phyloP scores from a whole-genome alignment of 2,888 invertebrate species.

The Drosophila parthenogenetica region DNA sequence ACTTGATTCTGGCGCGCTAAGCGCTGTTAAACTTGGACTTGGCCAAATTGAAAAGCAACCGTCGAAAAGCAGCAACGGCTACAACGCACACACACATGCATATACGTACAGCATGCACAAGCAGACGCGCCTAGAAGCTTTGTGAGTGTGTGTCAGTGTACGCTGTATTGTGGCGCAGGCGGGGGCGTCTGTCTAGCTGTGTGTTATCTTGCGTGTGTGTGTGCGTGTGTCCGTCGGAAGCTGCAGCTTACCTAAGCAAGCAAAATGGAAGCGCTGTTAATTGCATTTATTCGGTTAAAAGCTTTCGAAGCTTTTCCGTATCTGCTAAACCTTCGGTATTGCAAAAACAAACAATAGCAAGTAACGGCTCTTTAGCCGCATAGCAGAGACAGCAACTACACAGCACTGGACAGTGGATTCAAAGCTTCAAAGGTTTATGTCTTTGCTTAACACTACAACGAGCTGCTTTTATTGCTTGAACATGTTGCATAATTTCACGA shows the following conservation, averaged over 20 bases:
- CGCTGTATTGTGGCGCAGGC: neutral
- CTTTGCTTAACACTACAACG: slow-evolving; percentile 6
- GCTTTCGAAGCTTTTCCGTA: slow-evolving; percentile 33
- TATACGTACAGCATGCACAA: slow-evolving; percentile 28
- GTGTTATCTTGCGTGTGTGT: slow-evolving; percentile 12
- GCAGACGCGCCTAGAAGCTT: slow-evolving; percentile 57
- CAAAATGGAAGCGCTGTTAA: slow-evolving; percentile 34
- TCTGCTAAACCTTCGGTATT: neutral
- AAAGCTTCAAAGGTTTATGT: slow-evolving; percentile 11
- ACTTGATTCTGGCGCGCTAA: slow-evolving; percentile 81
- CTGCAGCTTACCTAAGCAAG: slow-evolving; percentile 46
- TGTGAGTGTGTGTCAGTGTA: slow-evolving; percentile 10
- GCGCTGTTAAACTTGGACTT: slow-evolving; percentile 82
- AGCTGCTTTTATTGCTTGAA: no score
- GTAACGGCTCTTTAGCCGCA: neutral
- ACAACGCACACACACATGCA: slow-evolving; percentile 14
- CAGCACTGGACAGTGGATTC: slow-evolving; percentile 1
- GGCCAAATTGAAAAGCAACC: slow-evolving; percentile 74
- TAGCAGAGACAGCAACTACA: neutral
- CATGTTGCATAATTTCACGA: no score
- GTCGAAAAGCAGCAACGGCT: slow-evolving; percentile 41
- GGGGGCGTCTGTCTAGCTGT: slow-evolving; percentile 28
- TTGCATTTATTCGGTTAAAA: slow-evolving; percentile 41
- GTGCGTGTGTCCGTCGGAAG: slow-evolving; percentile 54
- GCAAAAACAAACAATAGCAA: neutral